A percentile compares a stretch with the other conserved stretches of the same genome.
Conservation (phyloP, 2,113 vertebrate genomes). For the Phyllopteryx taeniolatus region DNA sequence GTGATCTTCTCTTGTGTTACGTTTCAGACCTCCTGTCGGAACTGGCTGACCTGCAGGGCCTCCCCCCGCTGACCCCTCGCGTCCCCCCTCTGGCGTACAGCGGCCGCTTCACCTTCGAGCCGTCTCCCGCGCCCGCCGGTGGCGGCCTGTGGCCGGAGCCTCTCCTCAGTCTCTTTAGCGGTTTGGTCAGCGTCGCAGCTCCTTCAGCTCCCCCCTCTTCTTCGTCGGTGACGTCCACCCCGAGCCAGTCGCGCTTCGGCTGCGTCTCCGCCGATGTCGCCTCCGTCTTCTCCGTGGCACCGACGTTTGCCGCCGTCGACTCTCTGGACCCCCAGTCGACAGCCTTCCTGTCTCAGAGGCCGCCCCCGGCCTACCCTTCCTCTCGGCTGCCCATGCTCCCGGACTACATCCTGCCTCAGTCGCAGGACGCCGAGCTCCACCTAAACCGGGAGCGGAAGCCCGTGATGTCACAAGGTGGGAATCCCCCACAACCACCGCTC, state of each 20-base stretch:
- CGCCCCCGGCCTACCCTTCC: constrained; percentile 81
- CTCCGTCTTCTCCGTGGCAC: constrained; percentile 82
- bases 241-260: constrained; percentile 69
- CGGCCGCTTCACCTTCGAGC: constrained; percentile 91
- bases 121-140: constrained; percentile 68
- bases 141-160: constrained; percentile 90
- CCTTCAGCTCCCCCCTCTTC: constrained; percentile 70
- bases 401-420: constrained; percentile 86
- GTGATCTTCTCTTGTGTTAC: constrained; percentile 5
- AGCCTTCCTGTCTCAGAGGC: constrained; percentile 70
- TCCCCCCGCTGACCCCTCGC: constrained; percentile 78
- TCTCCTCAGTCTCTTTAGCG: constrained; percentile 89
- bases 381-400: constrained; percentile 81
- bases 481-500: constrained; percentile 76
- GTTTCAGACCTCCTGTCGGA: constrained; percentile 47
- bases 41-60: constrained; percentile 79
- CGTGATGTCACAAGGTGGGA: background rate
- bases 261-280: constrained; percentile 73
- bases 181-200: constrained; percentile 85
- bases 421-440: constrained; percentile 61
- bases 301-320: constrained; percentile 53
- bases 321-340: constrained; percentile 53
- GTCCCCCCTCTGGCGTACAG: constrained; percentile 89
- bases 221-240: constrained; percentile 58
- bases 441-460: constrained; percentile 60